Base-by-base conservation (phyloP, 2,888 invertebrate species). In the Muschampia plurimacula region DNA sequence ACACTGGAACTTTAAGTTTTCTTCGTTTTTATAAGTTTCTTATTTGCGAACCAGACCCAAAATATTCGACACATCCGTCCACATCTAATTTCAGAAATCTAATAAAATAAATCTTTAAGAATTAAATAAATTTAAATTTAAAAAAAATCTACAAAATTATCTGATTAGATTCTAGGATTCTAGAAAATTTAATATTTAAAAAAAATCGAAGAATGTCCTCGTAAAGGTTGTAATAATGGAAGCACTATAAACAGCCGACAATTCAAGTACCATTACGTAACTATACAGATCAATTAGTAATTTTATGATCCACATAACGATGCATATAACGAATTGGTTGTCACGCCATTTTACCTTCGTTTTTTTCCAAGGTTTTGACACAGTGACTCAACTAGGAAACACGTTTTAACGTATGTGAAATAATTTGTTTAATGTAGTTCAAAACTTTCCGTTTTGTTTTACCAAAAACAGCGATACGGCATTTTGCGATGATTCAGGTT, bases 301-400 rank as follows among this genome's bases (percentile, higher is more conserved):
- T 60, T 71, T 71, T 71, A 71, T 60, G 66, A 71, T 71, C 70
- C 70, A 70, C 70, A 65, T 70, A 65, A 70, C 70, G 70, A 70
- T 70, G 64, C 70, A 70, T 70, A 65, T 71, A 71, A 71, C 71
- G 60, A 71, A 66, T 71, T 49, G 60, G 66, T 66, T 71, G 71
- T 71, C 70, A 71, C 65, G 70, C 59, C 65, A 65, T 65, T 71
- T 71, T 71, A 65, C 70, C 70, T 71, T 71, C 70, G 49, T 71
- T 71, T 71, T 71, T 70, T 64, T 71, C 65, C 44, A 71, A 71
- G 70, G 70, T 71, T 67, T 39, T 59, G 63, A 70, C 70, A 65
- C 64, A 59, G 46, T 71, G 71, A 71, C 65, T 71, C 71, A 71
- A 71, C 71, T 71, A 71, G 71, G 71, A 71, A 71, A 66, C 71